These are phyloP conservation scores for Lacanobia wlatinum DNA, from an alignment of 2,888 invertebrate species.

Conservation along the genomic window DNA sequence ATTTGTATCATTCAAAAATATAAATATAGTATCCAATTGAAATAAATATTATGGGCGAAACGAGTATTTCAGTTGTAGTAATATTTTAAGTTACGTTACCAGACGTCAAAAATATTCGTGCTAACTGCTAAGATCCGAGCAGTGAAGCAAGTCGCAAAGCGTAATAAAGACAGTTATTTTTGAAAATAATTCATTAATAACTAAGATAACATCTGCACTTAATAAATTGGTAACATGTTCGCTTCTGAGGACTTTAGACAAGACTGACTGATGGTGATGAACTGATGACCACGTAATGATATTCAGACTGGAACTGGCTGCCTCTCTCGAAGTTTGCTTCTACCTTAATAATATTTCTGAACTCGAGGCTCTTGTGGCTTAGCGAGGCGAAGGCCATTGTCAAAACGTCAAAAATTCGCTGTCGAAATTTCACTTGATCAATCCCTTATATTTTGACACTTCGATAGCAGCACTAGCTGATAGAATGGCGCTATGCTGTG, in stretches of 20 bases:
- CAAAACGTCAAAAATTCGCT: too few relatives aligned
- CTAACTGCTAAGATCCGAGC: too few relatives aligned
- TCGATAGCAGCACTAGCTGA: too few relatives aligned
- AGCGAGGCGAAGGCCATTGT: too few relatives aligned
- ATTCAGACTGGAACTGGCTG: neutral
- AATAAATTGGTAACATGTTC: constrained; percentile 10
- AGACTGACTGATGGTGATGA: constrained; percentile 22
- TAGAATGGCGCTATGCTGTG: neutral
- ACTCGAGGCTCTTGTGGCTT: neutral
- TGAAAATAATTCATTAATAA: neutral
- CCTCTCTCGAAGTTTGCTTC: neutral
- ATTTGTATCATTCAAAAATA: too few relatives aligned
- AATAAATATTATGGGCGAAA: too few relatives aligned
- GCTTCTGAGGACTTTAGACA: neutral
- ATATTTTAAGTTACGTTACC: too few relatives aligned
- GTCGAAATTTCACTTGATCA: too few relatives aligned
- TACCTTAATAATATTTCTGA: neutral
- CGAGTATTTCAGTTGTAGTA: too few relatives aligned
- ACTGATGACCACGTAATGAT: constrained; percentile 6
- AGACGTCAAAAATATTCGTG: too few relatives aligned
- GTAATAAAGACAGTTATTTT: neutral
- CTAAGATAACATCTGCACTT: constrained; percentile 4
- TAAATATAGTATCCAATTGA: too few relatives aligned
- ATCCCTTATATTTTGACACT: too few relatives aligned
- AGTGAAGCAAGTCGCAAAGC: neutral